phyloP scores from a whole-genome alignment of 2,113 vertebrate genomes.

The Mystacornis crossleyi region DNA sequence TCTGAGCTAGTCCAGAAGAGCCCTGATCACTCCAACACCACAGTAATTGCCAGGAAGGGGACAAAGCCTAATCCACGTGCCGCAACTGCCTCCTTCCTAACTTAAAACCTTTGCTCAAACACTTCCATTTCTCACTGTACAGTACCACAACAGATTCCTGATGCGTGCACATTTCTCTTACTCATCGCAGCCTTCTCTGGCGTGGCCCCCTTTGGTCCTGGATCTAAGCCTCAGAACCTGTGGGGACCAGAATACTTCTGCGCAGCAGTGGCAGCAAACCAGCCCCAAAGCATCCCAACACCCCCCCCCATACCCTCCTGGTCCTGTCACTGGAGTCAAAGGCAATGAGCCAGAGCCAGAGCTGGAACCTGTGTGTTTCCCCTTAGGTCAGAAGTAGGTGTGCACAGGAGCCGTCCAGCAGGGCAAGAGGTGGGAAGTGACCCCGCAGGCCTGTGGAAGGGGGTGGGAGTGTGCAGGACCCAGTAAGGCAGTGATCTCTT shows the following conservation, averaged over 20 bases:
- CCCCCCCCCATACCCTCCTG: rapidly evolving
- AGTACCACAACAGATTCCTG: neutral
- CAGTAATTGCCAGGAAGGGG: neutral
- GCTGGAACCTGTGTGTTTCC: neutral
- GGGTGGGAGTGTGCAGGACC: neutral
- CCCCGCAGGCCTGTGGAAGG: neutral
- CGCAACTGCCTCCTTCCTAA: neutral
- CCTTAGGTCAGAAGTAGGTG: neutral
- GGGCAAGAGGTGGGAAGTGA: neutral
- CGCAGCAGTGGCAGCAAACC: neutral
- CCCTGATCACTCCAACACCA: neutral
- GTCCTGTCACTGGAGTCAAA: neutral
- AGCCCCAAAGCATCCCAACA: neutral
- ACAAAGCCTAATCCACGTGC: neutral
- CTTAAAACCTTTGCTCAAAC: neutral
- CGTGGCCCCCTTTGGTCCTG: rapidly evolving
- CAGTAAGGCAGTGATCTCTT: neutral
- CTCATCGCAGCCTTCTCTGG: neutral
- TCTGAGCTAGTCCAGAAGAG: neutral
- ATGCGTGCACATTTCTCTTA: neutral
- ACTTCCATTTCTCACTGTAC: neutral
- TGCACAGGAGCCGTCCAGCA: rapidly evolving
- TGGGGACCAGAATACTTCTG: neutral
- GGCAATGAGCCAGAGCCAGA: neutral
- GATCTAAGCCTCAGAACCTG: neutral